Percentiles rank a stretch among this genome's conserved stretches.
These are phyloP conservation scores for Zaprionus vittiger DNA, from an alignment of 1,140 invertebrate species.

Conservation along the genomic window DNA sequence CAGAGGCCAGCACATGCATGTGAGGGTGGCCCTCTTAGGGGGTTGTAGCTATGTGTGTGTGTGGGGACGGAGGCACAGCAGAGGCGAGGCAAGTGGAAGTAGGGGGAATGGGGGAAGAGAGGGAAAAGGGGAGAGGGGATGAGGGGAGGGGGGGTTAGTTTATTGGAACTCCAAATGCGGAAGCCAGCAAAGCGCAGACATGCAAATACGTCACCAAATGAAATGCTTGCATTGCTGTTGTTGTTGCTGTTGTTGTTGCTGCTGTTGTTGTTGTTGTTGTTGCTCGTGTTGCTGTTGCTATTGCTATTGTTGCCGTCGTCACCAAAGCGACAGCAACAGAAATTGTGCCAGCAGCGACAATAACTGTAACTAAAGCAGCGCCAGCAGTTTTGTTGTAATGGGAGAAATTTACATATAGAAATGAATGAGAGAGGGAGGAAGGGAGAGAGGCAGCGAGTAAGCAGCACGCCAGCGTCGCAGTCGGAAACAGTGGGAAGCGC, in stretches of 20 bases:
- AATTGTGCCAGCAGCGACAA: slow-evolving; percentile 58
- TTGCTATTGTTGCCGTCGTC: slow-evolving; percentile 38
- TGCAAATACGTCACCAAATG: slow-evolving; percentile 54
- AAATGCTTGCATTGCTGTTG: background rate
- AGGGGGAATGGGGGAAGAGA: background rate
- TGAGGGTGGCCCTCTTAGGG: background rate
- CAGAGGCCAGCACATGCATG: slow-evolving; percentile 4
- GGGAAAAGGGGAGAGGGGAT: background rate
- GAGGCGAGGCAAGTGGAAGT: too few species aligned
- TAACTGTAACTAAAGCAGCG: slow-evolving; percentile 51
- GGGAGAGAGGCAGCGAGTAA: background rate
- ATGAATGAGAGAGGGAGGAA: background rate
- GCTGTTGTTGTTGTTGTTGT: slow-evolving; percentile 13
- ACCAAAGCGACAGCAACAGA: slow-evolving; percentile 58
- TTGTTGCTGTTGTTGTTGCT: background rate
- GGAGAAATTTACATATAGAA: slow-evolving; percentile 55
- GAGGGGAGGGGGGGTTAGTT: slow-evolving; percentile 26
- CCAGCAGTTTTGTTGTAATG: slow-evolving; percentile 53
- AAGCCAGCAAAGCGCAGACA: slow-evolving; percentile 50
- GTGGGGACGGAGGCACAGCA: too few species aligned
- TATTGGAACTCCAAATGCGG: slow-evolving; percentile 49
- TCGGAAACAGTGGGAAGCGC: slow-evolving; percentile 45
- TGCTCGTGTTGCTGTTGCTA: slow-evolving; percentile 25
- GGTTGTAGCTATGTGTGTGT: background rate
- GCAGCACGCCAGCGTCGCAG: slow-evolving; percentile 30